Conservation (phyloP, 1,140 invertebrate species). For the Geopemphigus sp. region DNA sequence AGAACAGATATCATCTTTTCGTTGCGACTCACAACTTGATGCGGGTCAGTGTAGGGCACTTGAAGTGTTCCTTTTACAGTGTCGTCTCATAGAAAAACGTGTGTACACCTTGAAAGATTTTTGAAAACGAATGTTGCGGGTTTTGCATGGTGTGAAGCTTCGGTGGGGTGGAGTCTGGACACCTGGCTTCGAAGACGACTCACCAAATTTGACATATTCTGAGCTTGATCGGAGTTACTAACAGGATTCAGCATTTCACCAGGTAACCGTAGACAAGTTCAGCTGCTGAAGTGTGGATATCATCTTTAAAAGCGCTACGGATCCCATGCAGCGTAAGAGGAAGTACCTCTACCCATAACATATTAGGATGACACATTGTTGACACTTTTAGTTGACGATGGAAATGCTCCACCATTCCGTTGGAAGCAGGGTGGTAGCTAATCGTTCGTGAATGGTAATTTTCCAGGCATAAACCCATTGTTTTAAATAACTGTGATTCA, state of each 20-base stretch:
- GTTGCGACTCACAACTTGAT: slow-evolving; percentile 4
- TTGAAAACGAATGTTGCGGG: slow-evolving; percentile 51
- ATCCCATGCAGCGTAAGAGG: slow-evolving; percentile 53
- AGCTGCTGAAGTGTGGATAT: slow-evolving; percentile 53
- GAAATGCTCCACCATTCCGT: slow-evolving; percentile 51
- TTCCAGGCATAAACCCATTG: background rate
- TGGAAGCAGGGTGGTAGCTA: slow-evolving; percentile 54
- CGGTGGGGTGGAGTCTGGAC: background rate
- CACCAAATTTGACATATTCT: slow-evolving; percentile 4
- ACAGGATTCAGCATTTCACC: slow-evolving; percentile 55
- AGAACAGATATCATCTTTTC: too few species aligned
- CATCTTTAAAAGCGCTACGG: slow-evolving; percentile 43
- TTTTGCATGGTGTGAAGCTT: slow-evolving; percentile 37
- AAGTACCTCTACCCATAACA: slow-evolving; percentile 19
- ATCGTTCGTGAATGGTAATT: slow-evolving; percentile 53
- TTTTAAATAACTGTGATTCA: slow-evolving; percentile 51
- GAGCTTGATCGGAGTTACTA: slow-evolving; percentile 6
- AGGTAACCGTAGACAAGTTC: slow-evolving; percentile 53
- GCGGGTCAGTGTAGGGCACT: slow-evolving; percentile 54
- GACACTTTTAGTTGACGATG: slow-evolving; percentile 57
- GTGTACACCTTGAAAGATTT: slow-evolving; percentile 52
- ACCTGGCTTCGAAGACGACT: background rate
- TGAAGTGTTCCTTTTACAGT: slow-evolving; percentile 51
- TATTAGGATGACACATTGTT: slow-evolving; percentile 51
- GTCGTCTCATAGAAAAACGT: slow-evolving; percentile 54